phyloP scores from a whole-genome alignment of 2,113 vertebrate species.

The Chaetops frenatus region DNA sequence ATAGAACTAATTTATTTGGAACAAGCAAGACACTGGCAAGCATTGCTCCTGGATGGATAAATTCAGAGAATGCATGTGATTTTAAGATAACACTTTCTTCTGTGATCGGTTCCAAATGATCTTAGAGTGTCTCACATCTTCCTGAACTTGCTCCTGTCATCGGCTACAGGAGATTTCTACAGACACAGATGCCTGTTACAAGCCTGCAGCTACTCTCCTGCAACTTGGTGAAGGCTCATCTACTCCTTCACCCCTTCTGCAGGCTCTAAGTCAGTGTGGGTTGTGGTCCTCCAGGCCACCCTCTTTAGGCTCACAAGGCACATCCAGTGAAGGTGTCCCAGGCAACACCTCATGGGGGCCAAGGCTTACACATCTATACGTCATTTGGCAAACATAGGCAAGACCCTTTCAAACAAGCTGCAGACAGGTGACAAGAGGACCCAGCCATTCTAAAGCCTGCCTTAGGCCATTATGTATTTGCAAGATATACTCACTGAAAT shows the following conservation, averaged over 20 bases:
- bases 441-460: neutral
- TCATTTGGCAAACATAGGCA: neutral
- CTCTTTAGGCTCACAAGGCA: neutral
- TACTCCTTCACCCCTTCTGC: neutral
- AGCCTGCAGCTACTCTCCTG: neutral
- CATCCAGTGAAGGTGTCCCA: neutral
- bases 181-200: accelerated
- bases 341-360: neutral
- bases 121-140: neutral
- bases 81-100: neutral
- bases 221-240: neutral
- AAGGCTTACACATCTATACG: accelerated
- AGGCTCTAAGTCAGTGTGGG: accelerated
- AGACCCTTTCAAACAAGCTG: neutral
- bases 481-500: neutral
- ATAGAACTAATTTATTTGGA: neutral
- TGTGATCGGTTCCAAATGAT: neutral
- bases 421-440: neutral
- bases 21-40: neutral
- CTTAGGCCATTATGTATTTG: neutral
- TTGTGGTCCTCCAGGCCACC: neutral
- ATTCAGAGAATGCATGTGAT: neutral
- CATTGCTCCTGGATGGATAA: neutral
- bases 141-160: neutral
- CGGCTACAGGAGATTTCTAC: neutral